phyloP scores from a whole-genome alignment of 35 echinoderm and acorn worm species.

The Ptychodera flava region DNA sequence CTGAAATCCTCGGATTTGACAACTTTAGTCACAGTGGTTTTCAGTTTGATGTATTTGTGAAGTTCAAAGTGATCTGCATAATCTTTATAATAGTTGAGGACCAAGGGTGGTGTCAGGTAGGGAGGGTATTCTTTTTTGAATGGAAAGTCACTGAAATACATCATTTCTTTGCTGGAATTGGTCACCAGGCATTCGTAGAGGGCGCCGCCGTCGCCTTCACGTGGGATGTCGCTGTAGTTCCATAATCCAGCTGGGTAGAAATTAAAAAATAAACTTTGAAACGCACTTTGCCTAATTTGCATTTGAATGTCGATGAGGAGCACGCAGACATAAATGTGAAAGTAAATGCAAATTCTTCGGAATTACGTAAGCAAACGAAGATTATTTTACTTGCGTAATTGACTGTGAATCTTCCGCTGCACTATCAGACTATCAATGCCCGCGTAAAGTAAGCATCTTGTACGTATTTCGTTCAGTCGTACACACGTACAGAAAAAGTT shows the following conservation, averaged over 20 bases:
- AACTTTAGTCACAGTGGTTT: slow-evolving; percentile 31
- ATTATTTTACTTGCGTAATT: no score
- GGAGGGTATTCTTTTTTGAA: slow-evolving; percentile 50
- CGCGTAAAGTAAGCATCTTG: no score
- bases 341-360: not conserved
- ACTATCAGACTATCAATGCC: no score
- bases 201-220: not conserved
- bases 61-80: slow-evolving; percentile 74
- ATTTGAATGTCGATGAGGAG: no score
- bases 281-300: no score
- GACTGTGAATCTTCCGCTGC: no score
- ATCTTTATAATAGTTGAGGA: slow-evolving; percentile 47
- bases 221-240: slow-evolving; percentile 26
- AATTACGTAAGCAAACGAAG: not conserved
- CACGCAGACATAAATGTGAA: no score
- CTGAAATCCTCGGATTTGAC: not conserved
- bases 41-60: slow-evolving; percentile 42
- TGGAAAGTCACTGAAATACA: slow-evolving; percentile 75
- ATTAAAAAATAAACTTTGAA: no score
- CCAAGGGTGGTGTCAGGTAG: slow-evolving; percentile 5
- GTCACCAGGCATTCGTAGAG: slow-evolving; percentile 66
- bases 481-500: no score
- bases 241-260: slow-evolving; percentile 37
- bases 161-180: slow-evolving; percentile 77
- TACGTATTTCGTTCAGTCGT: no score